A percentile compares a stretch with the other conserved stretches of the same genome.
phyloP scores from a whole-genome alignment of 2,888 invertebrate genomes.

The Morpho achilles region DNA sequence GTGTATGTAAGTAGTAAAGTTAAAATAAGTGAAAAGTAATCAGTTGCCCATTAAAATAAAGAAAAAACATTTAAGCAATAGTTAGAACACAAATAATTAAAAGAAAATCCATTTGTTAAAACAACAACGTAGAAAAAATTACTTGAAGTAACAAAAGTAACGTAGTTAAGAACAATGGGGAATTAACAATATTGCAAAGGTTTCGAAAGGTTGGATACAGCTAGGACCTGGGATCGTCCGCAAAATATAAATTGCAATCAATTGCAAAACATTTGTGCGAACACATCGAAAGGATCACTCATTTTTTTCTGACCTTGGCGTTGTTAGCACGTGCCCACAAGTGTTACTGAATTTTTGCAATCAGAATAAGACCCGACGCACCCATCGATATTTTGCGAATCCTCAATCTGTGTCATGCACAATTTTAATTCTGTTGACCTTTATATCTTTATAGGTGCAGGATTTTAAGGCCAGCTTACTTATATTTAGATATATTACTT shows the following conservation, averaged over 20 bases:
- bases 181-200: conserved; percentile 2
- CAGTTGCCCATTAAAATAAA: no score
- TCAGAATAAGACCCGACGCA: conserved; percentile 44
- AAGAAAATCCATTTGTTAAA: no score
- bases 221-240: background rate
- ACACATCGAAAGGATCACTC: conserved; percentile 15
- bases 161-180: conserved; percentile 5
- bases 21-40: no score
- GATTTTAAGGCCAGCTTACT: conserved; percentile 63
- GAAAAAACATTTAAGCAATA: no score
- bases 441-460: conserved; percentile 56
- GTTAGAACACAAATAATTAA: no score
- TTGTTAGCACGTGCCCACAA: conserved; percentile 60
- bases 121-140: no score
- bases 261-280: conserved; percentile 14
- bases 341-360: conserved; percentile 52
- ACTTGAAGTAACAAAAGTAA: background rate
- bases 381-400: conserved; percentile 56
- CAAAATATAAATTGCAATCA: conserved; percentile 12
- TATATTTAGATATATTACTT: conserved; percentile 36
- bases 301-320: conserved; percentile 63
- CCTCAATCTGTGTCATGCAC: conserved; percentile 63
- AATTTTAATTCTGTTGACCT: conserved; percentile 69
- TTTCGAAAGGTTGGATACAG: conserved; percentile 7
- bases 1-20: no score